Percentiles rank a stretch among this genome's conserved stretches.
These are phyloP conservation scores for Psittacula echo DNA, from an alignment of 2,797 vertebrate species.

Conservation along the genomic window DNA sequence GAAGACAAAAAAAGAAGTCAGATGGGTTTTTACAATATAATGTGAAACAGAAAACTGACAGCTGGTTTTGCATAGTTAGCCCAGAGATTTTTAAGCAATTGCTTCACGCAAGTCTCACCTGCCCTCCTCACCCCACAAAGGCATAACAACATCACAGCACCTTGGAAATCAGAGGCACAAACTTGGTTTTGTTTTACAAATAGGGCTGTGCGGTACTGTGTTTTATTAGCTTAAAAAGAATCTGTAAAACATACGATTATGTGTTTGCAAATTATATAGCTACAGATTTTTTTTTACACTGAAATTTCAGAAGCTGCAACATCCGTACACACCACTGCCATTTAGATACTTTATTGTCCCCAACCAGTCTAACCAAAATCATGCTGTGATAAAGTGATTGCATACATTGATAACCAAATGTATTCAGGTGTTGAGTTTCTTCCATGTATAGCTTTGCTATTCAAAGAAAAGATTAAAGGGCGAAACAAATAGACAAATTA, in stretches of 20 bases:
- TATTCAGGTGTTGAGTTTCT: conserved; percentile 1
- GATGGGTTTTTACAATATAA: conserved; percentile 58
- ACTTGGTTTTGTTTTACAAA: conserved; percentile 64
- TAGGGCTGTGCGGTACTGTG: conserved; percentile 70
- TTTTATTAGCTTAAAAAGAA: conserved; percentile 71
- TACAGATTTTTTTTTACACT: conserved; percentile 40
- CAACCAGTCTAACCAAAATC: conserved; percentile 55
- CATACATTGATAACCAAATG: conserved; percentile 42
- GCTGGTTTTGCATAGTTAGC: conserved; percentile 61
- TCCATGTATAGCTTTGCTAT: conserved; percentile 14
- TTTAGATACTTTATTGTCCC: conserved; percentile 45
- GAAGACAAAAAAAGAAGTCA: neutral
- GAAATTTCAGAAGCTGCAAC: conserved; percentile 57
- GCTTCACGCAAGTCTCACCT: neutral
- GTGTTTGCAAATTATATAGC: conserved; percentile 33
- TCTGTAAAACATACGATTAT: conserved; percentile 48
- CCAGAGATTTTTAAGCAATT: conserved; percentile 14
- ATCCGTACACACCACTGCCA: conserved; percentile 36
- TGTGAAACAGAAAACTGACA: conserved; percentile 50
- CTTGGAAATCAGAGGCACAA: conserved; percentile 76
- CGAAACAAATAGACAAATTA: conserved; percentile 29
- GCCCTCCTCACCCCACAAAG: conserved; percentile 23
- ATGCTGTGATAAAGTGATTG: conserved; percentile 57
- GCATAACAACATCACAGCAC: conserved; percentile 71
- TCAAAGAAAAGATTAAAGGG: conserved; percentile 54